Base-by-base conservation (phyloP, 2,888 invertebrate genomes). In the Leptura quadrifasciata region DNA sequence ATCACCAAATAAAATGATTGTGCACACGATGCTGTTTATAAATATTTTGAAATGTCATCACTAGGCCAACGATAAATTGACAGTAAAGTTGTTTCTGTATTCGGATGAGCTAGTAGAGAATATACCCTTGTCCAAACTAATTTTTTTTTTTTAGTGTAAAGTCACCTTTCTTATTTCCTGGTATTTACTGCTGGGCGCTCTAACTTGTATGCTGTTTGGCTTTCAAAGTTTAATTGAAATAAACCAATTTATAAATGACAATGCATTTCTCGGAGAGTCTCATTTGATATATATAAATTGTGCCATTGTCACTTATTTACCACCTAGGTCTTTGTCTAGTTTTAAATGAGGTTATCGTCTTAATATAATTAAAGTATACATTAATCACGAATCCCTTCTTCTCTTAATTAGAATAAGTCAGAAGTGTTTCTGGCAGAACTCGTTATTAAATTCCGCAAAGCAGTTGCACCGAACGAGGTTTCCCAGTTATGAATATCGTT, bases 321-420 rank as follows among this genome's bases (percentile, higher is more conserved):
- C 47, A 47, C n/a, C 47, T 47, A 47, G 47, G 47, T 47, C 47
- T 47, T 47, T 47, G 47, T 47, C n/a, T n/a, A 47, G 47, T 47
- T n/a, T n/a, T 47, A 47, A 24, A 60, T 60, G 60, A 27, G 27
- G 27, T 60, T 27, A 27, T 24, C 57, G 68, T 31, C 31, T 68
- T 55, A 55, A 68, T 68, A 54, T 54, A 54, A 68, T 68, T 57
- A 68, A 55, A 55, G 27, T 55, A 39, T 71, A 60, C 71, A 58
- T 75, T 75, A 71, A 75, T 75, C 47, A 71, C 71, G 65, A 71
- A 52, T 31, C 67, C 61, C 35, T 65, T 54, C 60, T 54, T 17
- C 67, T 67, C 68, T 64, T 70, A 75, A 71, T 71, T 71, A 71
- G 58, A 72, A 60, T 72, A 35, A 75, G 67, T 72, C 61, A 61